Evolutionary conservation across 2,888 invertebrate genomes (phyloP), one percentile per base, ranked within the genome.

Genomic region (Beris morrisii): DNA sequence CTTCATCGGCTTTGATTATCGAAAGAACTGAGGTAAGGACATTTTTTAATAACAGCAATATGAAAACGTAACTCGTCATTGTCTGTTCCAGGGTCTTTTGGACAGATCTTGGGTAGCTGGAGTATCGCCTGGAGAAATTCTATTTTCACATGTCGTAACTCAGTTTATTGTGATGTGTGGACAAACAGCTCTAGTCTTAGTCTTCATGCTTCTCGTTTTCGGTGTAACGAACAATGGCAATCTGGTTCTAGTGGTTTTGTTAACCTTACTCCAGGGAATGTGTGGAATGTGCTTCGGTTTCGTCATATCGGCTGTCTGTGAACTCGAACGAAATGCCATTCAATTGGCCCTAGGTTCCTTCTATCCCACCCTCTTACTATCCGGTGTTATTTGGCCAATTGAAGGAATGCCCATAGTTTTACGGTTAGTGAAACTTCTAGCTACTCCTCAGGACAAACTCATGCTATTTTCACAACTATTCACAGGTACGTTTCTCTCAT

Each of bases 271-370:
- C 70, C 95, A 96, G 82, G 96, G 91, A 71, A 86, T 95, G 46
- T 95, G 95, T 79, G 97, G 97, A 73, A 97, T 97, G 97, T 93
- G 95, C 77, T 94, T 95, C 82, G 97, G 97, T 67, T 93, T 96
- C 81, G 90, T 96, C 55, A 95, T 96, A 74, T 95, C 95, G 0
- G 92, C 95, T 0, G 87, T 95, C 46, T 95, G 95, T 82, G 93
- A 93, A 77, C 83, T 95, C 70, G 96, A 96, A 79, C 85, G 93
- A 56, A 94, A 95, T 82, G 95, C 96, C 48, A 95, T 96, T 77
- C 95, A 96, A 76, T 81, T 95, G 70, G 93, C 96, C 0, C 84
- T 97, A 15, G 96, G 96, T 55, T 95, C 95, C 53, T 95, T 97
- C 83, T 97, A 96, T 82, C 97, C 97, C 22, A 95, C 95, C 15